phyloP scores from a whole-genome alignment of 53 echinoderm and acorn worm species.

The Luidia sarsii region DNA sequence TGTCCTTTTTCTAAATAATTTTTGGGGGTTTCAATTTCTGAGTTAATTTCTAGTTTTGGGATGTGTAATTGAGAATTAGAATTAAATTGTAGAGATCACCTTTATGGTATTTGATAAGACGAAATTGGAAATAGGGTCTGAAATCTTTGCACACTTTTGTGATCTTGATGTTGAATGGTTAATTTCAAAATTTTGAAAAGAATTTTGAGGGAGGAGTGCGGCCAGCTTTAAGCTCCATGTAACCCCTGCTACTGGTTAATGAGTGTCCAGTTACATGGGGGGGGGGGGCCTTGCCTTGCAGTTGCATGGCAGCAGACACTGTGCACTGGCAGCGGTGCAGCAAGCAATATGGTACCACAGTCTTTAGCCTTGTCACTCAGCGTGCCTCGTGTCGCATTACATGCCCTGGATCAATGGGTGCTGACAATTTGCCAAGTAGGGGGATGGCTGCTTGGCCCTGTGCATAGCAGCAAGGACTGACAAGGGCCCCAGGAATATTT shows the following conservation, averaged over 20 bases:
- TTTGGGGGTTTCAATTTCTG: too few species aligned
- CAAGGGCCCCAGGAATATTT: background rate
- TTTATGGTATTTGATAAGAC: too few species aligned
- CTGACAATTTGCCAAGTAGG: conserved; percentile 55
- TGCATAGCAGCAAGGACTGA: conserved; percentile 15
- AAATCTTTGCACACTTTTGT: too few species aligned
- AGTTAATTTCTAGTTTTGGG: too few species aligned
- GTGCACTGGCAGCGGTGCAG: background rate
- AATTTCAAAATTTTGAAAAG: too few species aligned
- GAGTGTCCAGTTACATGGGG: conserved; percentile 45
- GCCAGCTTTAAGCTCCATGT: too few species aligned
- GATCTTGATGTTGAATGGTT: too few species aligned
- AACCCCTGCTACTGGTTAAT: conserved; percentile 47
- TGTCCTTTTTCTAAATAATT: too few species aligned
- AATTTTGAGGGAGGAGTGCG: too few species aligned
- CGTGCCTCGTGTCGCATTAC: conserved; percentile 39
- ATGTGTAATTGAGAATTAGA: too few species aligned
- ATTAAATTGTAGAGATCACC: too few species aligned
- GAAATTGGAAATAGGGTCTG: too few species aligned
- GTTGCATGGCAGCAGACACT: background rate
- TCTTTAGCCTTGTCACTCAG: conserved; percentile 58
- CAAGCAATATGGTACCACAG: conserved; percentile 45
- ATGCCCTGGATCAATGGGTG: conserved; percentile 41
- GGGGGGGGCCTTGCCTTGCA: background rate
- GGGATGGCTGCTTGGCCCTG: conserved; percentile 16